These are phyloP conservation scores for Baryphthengus martii DNA, from an alignment of 2,113 vertebrate genomes.

Conservation along the genomic window DNA sequence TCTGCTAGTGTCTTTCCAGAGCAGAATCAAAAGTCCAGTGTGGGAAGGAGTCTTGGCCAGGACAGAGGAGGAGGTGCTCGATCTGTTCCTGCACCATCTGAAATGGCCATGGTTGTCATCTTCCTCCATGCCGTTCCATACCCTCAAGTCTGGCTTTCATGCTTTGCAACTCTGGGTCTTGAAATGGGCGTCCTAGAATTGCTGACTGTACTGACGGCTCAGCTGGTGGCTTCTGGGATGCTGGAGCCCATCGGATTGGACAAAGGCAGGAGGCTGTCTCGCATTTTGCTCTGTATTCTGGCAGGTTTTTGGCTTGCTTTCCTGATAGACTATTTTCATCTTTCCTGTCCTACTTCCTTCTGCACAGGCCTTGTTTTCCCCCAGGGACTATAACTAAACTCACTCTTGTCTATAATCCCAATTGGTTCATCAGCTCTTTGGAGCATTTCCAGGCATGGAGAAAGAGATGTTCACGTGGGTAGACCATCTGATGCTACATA, in stretches of 20 bases:
- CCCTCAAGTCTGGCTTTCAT: not conserved
- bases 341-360: conserved; percentile 56
- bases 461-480: conserved; percentile 21
- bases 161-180: not conserved
- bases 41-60: not conserved
- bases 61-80: not conserved
- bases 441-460: conserved; percentile 39
- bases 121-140: not conserved
- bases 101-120: not conserved
- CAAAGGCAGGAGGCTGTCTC: conserved; percentile 6
- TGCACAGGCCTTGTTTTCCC: conserved; percentile 25
- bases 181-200: conserved; percentile 27
- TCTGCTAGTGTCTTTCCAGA: not conserved
- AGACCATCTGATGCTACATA: conserved; percentile 35
- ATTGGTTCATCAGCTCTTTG: conserved; percentile 45
- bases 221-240: conserved; percentile 29
- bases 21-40: not conserved
- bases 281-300: not conserved
- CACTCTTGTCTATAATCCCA: conserved; percentile 26
- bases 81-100: not conserved
- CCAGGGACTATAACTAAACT: conserved; percentile 33
- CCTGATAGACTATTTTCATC: conserved; percentile 59
- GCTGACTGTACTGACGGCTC: conserved; percentile 44
- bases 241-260: not conserved
- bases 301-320: conserved; percentile 51